phyloP scores from a whole-genome alignment of 2,113 vertebrate species.

The Indicator maculatus region DNA sequence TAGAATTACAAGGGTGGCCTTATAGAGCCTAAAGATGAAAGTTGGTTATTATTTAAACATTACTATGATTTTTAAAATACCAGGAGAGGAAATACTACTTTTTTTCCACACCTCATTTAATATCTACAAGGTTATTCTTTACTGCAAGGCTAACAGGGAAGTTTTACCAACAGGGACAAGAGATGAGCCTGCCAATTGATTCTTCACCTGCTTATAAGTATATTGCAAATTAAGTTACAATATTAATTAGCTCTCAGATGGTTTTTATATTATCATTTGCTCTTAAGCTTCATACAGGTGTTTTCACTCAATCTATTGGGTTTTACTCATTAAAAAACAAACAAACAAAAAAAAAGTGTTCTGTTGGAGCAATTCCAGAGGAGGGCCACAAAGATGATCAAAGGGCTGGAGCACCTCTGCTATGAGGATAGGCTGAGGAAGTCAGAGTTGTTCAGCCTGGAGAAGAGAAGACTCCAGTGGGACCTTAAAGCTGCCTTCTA shows the following conservation, averaged over 20 bases:
- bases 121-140: background rate
- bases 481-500: too few species aligned
- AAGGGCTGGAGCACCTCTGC: too few species aligned
- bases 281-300: background rate
- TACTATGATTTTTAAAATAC: background rate
- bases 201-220: background rate
- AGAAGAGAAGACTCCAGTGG: too few species aligned
- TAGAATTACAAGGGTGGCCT: background rate
- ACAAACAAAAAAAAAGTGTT: background rate
- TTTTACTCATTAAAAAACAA: background rate
- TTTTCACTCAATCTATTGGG: background rate
- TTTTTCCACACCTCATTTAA: background rate
- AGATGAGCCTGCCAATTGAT: background rate
- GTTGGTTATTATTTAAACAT: background rate
- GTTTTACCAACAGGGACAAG: background rate
- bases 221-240: background rate
- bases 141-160: background rate
- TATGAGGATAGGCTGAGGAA: too few species aligned
- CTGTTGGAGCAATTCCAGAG: too few species aligned
- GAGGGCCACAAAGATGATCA: too few species aligned
- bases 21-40: background rate
- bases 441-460: too few species aligned
- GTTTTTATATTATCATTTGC: background rate
- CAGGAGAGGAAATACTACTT: background rate
- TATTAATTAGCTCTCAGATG: background rate